A percentile compares a stretch with the other conserved stretches of the same genome.
Conservation (phyloP, 2,113 vertebrate genomes). For the Colius striatus region DNA sequence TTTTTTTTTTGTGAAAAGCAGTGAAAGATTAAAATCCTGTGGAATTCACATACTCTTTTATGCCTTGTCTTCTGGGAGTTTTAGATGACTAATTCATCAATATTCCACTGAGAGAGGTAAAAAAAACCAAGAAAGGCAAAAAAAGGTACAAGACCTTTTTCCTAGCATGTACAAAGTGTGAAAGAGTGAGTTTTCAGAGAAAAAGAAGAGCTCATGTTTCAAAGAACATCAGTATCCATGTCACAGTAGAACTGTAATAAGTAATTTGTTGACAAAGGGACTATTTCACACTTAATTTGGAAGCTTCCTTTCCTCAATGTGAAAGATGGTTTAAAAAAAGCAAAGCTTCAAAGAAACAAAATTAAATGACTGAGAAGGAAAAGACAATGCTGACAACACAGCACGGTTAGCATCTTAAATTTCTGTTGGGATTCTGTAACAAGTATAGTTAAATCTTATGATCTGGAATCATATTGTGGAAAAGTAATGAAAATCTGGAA, state of each 20-base stretch:
- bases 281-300: neutral
- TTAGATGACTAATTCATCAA: slow-evolving; percentile 16
- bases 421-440: neutral
- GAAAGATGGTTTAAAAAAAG: neutral
- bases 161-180: neutral
- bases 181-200: neutral
- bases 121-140: neutral
- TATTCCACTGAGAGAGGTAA: neutral
- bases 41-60: neutral
- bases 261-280: neutral
- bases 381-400: neutral
- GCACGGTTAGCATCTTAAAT: neutral
- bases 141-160: neutral
- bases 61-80: neutral
- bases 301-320: neutral
- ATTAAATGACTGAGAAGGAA: neutral
- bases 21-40: neutral
- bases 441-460: neutral
- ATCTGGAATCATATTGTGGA: neutral
- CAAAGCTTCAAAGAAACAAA: neutral
- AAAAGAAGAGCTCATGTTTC: neutral
- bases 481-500: neutral
- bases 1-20: neutral
- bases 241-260: neutral
- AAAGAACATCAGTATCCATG: neutral